Conservation (phyloP, 2,888 invertebrate species). For the Synanthedon tipuliformis region DNA sequence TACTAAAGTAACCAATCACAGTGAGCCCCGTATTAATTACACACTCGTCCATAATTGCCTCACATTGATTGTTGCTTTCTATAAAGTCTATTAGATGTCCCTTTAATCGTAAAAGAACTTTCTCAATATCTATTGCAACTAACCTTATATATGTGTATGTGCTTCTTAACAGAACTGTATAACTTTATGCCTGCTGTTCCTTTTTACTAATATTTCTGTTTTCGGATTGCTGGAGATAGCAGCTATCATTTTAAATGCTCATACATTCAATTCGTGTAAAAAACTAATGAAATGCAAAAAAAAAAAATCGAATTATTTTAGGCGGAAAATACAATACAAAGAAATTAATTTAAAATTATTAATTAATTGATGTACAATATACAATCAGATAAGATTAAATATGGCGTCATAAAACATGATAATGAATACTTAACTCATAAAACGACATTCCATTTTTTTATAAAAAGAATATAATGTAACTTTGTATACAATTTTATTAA, state of each 20-base stretch:
- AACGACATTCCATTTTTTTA: background rate
- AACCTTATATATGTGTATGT: slow-evolving; percentile 24
- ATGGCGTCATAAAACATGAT: background rate
- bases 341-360: too few species aligned
- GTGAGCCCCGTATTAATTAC: background rate
- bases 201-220: slow-evolving; percentile 40
- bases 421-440: background rate
- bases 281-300: too few species aligned
- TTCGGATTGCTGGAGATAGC: slow-evolving; percentile 46
- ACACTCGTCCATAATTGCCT: slow-evolving; percentile 25
- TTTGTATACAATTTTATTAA: too few species aligned
- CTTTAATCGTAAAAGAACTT: slow-evolving; percentile 7
- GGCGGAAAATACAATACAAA: too few species aligned
- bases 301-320: too few species aligned
- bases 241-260: slow-evolving; percentile 8
- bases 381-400: background rate
- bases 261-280: background rate
- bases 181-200: slow-evolving; percentile 31
- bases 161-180: slow-evolving; percentile 13
- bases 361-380: too few species aligned
- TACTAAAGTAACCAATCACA: background rate
- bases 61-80: slow-evolving; percentile 22
- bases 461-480: background rate
- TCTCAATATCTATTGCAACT: slow-evolving; percentile 17
- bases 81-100: slow-evolving; percentile 20